phyloP scores from a whole-genome alignment of 1,140 invertebrate genomes.

The Drosophila setifemur region DNA sequence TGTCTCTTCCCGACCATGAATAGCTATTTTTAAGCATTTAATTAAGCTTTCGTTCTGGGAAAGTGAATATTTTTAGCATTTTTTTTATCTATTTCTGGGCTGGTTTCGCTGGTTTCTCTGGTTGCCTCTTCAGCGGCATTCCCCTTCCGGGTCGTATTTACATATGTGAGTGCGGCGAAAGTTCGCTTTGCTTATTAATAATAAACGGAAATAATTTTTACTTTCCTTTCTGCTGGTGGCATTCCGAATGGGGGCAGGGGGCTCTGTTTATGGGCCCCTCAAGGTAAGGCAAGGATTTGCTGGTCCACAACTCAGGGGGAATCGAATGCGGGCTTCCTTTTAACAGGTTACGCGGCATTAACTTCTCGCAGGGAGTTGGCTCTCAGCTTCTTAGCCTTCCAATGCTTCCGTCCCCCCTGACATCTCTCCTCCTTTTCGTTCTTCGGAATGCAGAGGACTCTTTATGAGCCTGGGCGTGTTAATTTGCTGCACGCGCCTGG shows the following conservation, averaged over 20 bases:
- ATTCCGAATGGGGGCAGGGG: constrained; percentile 16
- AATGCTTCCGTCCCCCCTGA: not conserved
- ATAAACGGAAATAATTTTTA: constrained; percentile 41
- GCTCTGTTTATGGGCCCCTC: constrained; percentile 25
- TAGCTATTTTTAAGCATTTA: constrained; percentile 54
- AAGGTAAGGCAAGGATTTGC: constrained; percentile 33
- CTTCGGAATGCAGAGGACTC: constrained; percentile 15
- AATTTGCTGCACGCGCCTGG: constrained; percentile 61
- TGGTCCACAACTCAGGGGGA: not conserved
- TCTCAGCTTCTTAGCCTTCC: not conserved
- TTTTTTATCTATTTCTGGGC: constrained; percentile 17
- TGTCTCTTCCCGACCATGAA: constrained; percentile 14
- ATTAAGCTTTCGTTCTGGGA: constrained; percentile 21
- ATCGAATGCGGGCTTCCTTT: constrained; percentile 22
- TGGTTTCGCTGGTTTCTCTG: not conserved
- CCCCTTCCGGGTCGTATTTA: not conserved
- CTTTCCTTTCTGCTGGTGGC: constrained; percentile 13
- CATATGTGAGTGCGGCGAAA: not conserved
- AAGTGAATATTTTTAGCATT: constrained; percentile 27
- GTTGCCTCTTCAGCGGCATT: not conserved
- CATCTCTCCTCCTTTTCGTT: not conserved
- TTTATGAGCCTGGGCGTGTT: constrained; percentile 47
- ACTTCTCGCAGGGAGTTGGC: constrained; percentile 16
- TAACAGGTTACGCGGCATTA: constrained; percentile 44
- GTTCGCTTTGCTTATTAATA: constrained; percentile 37